These are phyloP conservation scores for Miichthys miiuy DNA, from an alignment of 2,797 vertebrate species.

Conservation along the genomic window DNA sequence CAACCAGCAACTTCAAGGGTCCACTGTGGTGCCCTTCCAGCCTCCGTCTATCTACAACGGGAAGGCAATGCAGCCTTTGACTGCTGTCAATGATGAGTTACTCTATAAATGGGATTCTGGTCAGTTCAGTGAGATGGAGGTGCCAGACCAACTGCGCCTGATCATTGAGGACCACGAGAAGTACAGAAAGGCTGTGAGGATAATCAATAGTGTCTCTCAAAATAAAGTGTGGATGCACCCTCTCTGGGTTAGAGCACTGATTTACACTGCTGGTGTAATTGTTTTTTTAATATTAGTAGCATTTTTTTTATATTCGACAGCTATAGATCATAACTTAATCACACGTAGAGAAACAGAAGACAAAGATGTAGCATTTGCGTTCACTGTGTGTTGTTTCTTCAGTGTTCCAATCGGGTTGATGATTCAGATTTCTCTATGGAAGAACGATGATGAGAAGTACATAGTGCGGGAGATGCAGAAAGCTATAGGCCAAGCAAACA, in stretches of 20 bases:
- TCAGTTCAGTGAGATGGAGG: conserved; percentile 71
- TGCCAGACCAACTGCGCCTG: conserved; percentile 70
- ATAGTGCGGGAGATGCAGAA: conserved; percentile 59
- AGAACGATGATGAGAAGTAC: conserved; percentile 4
- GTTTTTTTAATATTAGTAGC: too few relatives aligned
- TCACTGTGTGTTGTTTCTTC: not conserved
- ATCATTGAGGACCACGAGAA: conserved; percentile 67
- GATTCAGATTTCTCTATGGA: conserved; percentile 15
- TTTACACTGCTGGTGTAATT: not conserved
- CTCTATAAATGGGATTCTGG: conserved; percentile 64
- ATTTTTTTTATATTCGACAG: too few relatives aligned
- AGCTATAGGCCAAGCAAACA: conserved; percentile 62
- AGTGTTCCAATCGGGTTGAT: conserved; percentile 3
- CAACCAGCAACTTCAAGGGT: conserved; percentile 53
- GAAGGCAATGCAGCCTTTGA: conserved; percentile 72
- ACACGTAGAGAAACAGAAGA: too few relatives aligned
- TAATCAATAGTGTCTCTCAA: conserved; percentile 67
- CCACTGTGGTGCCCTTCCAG: conserved; percentile 70
- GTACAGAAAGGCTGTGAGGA: conserved; percentile 67
- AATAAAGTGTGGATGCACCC: conserved; percentile 34
- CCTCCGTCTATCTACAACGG: conserved; percentile 75
- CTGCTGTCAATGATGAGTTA: conserved; percentile 65
- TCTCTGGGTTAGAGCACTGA: conserved; percentile 27
- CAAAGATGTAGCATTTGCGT: too few relatives aligned
- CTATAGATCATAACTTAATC: too few relatives aligned